These are phyloP conservation scores for Apostichopus leukothele DNA, from an alignment of 53 echinoderm and acorn worm species.

Conservation along the genomic window DNA sequence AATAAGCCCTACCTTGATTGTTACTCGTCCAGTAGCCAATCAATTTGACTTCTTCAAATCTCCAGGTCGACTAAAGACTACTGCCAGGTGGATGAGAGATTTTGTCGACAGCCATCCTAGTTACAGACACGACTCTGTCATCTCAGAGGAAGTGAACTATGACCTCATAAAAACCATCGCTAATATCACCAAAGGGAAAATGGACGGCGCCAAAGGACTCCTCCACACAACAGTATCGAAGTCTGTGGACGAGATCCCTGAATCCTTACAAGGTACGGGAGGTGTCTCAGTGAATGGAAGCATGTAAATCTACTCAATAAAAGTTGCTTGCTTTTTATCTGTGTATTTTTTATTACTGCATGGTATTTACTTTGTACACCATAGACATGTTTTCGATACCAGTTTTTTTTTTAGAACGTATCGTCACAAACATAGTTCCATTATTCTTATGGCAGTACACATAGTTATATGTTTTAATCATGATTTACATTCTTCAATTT, in stretches of 20 bases:
- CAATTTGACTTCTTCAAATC: background rate
- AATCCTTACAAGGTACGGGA: constrained; percentile 54
- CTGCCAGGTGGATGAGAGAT: constrained; percentile 79
- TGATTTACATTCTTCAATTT: no score
- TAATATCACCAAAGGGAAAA: constrained; percentile 69
- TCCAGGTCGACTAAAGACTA: constrained; percentile 79
- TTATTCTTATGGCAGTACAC: no score
- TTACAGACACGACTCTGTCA: constrained; percentile 91
- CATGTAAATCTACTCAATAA: background rate
- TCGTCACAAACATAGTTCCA: no score
- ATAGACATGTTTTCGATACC: no score
- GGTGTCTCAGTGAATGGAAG: constrained; percentile 21
- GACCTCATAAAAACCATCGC: constrained; percentile 77
- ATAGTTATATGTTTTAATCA: no score
- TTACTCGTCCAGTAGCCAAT: no score
- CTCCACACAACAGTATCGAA: constrained; percentile 64
- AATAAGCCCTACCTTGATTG: no score
- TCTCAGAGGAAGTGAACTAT: constrained; percentile 80
- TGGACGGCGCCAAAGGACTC: constrained; percentile 54
- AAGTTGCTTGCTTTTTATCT: no score
- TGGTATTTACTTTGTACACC: no score
- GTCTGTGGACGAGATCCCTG: constrained; percentile 67
- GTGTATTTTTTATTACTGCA: no score
- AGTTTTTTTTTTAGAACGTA: no score
- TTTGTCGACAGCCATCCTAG: constrained; percentile 77